These are phyloP conservation scores for Pipistrellus kuhlii DNA, from an alignment of 2,797 vertebrate species.

Conservation along the genomic window DNA sequence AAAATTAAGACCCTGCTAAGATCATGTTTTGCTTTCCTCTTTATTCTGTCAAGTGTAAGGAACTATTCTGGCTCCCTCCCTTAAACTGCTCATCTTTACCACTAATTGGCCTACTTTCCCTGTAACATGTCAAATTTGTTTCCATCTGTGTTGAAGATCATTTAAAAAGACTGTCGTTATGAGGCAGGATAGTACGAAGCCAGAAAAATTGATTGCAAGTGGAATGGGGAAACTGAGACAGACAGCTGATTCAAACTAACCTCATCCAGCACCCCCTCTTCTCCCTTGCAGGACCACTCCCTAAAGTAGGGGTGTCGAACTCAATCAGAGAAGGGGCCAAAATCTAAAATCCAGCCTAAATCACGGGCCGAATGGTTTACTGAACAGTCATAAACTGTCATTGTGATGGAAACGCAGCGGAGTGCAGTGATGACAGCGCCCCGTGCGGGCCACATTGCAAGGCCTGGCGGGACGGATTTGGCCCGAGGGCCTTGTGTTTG, in stretches of 20 bases:
- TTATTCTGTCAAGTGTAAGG: constrained; percentile 35
- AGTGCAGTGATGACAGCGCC: too few species aligned
- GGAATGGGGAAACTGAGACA: neutral
- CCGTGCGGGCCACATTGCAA: too few species aligned
- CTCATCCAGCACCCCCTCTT: neutral
- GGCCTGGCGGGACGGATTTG: too few species aligned
- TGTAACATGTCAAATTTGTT: constrained; percentile 45
- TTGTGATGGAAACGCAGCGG: too few species aligned
- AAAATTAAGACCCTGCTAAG: neutral
- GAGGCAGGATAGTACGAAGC: neutral
- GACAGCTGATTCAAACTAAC: neutral
- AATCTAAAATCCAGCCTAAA: too few species aligned
- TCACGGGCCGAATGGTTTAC: too few species aligned
- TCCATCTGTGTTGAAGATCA: neutral
- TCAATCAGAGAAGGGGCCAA: too few species aligned
- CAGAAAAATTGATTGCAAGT: neutral
- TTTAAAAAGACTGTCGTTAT: neutral
- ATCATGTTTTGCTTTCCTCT: constrained; percentile 17
- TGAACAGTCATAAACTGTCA: too few species aligned
- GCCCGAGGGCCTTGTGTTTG: too few species aligned
- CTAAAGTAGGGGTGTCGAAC: too few species aligned
- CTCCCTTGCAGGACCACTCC: neutral
- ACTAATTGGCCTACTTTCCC: constrained; percentile 57
- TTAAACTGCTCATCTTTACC: constrained; percentile 44
- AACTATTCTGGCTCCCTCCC: neutral